A percentile compares a stretch with the other conserved stretches of the same genome.
phyloP scores from a whole-genome alignment of 2,113 vertebrate species.

The Motacilla tschutschensis region DNA sequence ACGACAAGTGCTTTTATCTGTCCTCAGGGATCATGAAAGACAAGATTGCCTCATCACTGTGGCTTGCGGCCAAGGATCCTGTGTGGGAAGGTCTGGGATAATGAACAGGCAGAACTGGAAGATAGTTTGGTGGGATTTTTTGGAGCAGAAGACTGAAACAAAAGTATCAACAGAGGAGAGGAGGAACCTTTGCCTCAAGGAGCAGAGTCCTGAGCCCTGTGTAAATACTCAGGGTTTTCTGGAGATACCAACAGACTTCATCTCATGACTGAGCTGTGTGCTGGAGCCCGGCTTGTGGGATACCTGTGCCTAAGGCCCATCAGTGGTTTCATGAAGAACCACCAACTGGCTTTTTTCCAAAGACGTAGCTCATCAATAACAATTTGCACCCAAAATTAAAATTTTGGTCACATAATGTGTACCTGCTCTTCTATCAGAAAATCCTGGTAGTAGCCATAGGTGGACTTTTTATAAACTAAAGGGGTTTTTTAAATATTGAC shows the following conservation, averaged over 20 bases:
- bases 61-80: neutral
- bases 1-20: neutral
- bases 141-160: neutral
- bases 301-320: neutral
- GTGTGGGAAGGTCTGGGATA: neutral
- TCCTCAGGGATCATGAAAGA: accelerated
- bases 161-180: neutral
- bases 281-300: neutral
- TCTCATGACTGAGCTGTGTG: accelerated
- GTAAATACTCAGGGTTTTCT: neutral
- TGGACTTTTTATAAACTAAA: neutral
- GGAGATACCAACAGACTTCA: accelerated
- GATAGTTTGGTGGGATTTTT: neutral
- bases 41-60: accelerated
- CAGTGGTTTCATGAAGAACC: neutral
- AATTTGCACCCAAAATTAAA: neutral
- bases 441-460: neutral
- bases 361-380: neutral
- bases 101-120: neutral
- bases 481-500: neutral
- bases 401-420: accelerated
- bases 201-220: neutral
- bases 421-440: neutral
- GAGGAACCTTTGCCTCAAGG: neutral
- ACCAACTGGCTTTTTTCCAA: neutral